Evolutionary conservation across 2,113 vertebrate species (phyloP), one percentile per base, ranked within the genome.

Genomic region (Monarcha castaneiventris): DNA sequence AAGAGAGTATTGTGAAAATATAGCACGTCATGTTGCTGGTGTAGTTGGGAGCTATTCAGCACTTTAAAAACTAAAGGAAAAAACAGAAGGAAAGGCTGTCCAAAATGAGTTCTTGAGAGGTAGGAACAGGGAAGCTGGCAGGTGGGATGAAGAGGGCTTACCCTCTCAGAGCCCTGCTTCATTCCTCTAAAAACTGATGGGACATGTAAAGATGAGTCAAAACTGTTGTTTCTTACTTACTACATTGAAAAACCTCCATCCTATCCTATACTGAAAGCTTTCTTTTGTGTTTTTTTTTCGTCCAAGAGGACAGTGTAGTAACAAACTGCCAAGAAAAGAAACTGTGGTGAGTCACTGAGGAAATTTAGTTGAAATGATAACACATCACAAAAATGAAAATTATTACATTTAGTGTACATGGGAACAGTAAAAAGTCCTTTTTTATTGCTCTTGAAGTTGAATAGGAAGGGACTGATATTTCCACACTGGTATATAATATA

Each of bases 321-420:
- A 86, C 62, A 72, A 96, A 82, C 43, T 91, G 73, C 84, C 71
- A 87, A 73, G 73, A 90, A 84, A 91, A 80, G 82, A 95, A 91
- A 96, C 63, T 43, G 39, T 22, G 10, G 82, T 96, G 95, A 96
- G 76, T 96, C 94, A 96, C 39, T n/a, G n/a, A 86, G 49, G 79
- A 97, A 88, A 94, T 92, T 90, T 90, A 92, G 93, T 81, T 92
- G 79, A 90, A 94, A 96, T 94, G 94, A 95, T 95, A 95, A 73
- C 80, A 97, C 89, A 95, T 97, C 73, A 82, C 91, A 89, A 96
- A 94, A 91, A 73, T 67, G 84, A 97, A 76, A 93, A 94, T 92
- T 92, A 93, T 80, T 92, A 62, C 83, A 91, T 83, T 96, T 93
- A 80, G 77, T 96, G 93, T 96, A 94, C 94, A 77, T 94, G 61